Evolutionary conservation across 2,888 invertebrate species (phyloP), one percentile per base, ranked within the genome.

Genomic region (Tetheella fluctuosa): DNA sequence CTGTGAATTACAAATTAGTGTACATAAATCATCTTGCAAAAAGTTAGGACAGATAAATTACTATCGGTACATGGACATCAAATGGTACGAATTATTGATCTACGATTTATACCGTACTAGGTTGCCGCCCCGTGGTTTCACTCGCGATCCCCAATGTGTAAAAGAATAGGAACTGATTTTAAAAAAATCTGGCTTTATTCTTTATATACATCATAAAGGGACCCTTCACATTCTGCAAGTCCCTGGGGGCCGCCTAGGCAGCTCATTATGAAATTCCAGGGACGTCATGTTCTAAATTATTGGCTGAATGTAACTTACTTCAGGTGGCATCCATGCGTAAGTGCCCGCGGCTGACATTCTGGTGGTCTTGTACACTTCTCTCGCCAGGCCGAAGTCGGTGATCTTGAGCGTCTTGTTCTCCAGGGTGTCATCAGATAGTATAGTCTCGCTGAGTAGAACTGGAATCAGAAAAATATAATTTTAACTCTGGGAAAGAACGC

Each of bases 311-410:
- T 48, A 2, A 20, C 63, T 91, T 71, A 98, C 98, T 94, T 99
- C 99, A 15, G 99, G 99, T 52, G 99, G 98, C 99, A 99, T 99
- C 99, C 99, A 99, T 58, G 99, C 99, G 88, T 99, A 99, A 0
- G 99, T 99, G 63, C 99, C 99, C 30, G 99, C 99, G 23, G 98
- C 98, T 23, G 98, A 99, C 98, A 99, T 99, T 78, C 97, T 95
- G 54, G 99, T 99, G 60, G 99, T 99, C 89, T 98, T 97, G 92
- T 98, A 97, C 65, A 98, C 97, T 89, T 99, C 99, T 65, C 99
- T 94, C 42, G 99, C 99, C 73, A 99, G 91, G 1, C 99, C 99
- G 90, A 99, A 99, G 91, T 99, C 99, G 15, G 99, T 99, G 80
- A 99, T 99, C 94, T 99, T 99, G 73, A 99, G 94, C 23, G 98